phyloP scores from a whole-genome alignment of 2,797 vertebrate genomes.

The Menidia menidia region DNA sequence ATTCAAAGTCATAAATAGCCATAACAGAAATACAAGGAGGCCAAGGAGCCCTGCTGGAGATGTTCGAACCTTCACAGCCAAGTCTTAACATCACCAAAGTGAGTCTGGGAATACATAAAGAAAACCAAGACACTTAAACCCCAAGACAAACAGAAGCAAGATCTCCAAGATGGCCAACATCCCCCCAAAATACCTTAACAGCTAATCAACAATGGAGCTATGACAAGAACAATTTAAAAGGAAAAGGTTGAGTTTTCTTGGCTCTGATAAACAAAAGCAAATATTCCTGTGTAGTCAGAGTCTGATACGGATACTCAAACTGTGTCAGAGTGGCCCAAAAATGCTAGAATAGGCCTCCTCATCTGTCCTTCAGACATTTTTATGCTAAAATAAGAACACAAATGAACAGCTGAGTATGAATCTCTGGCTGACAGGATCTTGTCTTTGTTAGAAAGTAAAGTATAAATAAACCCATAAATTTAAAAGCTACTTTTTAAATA shows the following conservation, averaged over 20 bases:
- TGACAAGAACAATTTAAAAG: neutral
- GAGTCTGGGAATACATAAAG: constrained; percentile 1
- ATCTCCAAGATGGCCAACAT: constrained; percentile 9
- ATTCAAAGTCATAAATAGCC: neutral
- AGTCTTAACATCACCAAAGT: neutral
- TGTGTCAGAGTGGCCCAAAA: no score
- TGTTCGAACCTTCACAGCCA: neutral
- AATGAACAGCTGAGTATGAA: neutral
- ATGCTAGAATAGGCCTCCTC: neutral
- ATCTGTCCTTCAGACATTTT: neutral
- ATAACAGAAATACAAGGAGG: neutral
- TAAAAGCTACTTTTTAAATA: neutral
- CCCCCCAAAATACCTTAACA: constrained; percentile 10
- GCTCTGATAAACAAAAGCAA: neutral
- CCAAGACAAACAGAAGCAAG: neutral
- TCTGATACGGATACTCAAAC: neutral
- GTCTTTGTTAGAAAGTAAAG: neutral
- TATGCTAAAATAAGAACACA: neutral
- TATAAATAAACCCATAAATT: neutral
- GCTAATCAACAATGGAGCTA: neutral
- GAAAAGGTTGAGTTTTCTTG: neutral
- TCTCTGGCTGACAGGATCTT: neutral
- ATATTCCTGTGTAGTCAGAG: neutral
- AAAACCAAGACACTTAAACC: constrained; percentile 3
- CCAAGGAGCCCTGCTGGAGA: constrained; percentile 2